Evolutionary conservation across 2,113 vertebrate genomes (phyloP), one percentile per base, ranked within the genome.

Genomic region (Nesospiza acunhae): DNA sequence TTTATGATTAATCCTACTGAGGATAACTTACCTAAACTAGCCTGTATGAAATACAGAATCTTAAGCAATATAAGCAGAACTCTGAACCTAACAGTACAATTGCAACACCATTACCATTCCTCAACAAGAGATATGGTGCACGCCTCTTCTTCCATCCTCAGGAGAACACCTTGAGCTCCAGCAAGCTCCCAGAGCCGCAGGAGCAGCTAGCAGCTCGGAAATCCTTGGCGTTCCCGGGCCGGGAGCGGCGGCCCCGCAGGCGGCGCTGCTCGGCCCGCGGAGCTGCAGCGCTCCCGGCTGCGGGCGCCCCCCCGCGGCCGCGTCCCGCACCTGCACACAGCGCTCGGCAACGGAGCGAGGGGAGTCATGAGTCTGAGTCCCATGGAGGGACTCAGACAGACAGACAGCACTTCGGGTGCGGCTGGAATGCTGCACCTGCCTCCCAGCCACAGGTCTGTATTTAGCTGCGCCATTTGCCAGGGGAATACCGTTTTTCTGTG

Each of bases 141-240:
- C 4, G 0, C 4, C 35, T 22, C 16, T 5, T 49, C 11, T 23
- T 2, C 44, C 26, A 1, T 13, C 13, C 16, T 68, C 35, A 52
- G 20, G 44, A 55, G 6, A 72, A 10, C 7, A 46, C 17, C 41
- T n/a, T 28, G 37, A 70, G 39, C 55, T 46, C 41, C 53, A 37
- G 1, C 3, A 9, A 1, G 35, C 24, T 17, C 52, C 47, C 20
- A 7, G 13, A 35, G 27, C 5, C 55, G 16, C 1, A 0, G 1
- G 2, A 33, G 16, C 68, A 11, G 18, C 1, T 0, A 55, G 46
- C 35, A 49, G 5, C 4, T 1, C 7, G 2, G 4, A 4, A 55
- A 47, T 0, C 1, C 0, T 1, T 2, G 22, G 0, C 17, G 4
- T 12, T 53, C 52, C 15, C 26, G 0, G 2, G 4, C 7, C 5